A percentile compares a stretch with the other conserved stretches of the same genome.
Conservation (phyloP, 1,140 invertebrate species). For the Ceratoteleas bidentatus region DNA sequence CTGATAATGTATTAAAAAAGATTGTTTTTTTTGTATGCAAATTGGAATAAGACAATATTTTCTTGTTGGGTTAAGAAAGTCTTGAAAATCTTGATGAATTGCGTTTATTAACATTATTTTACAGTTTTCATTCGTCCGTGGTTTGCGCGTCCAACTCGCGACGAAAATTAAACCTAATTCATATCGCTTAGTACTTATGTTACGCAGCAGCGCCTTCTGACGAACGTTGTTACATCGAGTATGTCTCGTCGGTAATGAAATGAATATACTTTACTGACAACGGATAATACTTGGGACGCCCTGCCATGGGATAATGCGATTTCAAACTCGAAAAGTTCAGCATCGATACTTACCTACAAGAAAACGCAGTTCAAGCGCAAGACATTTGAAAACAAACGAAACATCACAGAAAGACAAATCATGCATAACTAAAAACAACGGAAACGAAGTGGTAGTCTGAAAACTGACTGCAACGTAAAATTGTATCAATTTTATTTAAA, state of each 20-base stretch:
- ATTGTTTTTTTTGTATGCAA: too few relatives aligned
- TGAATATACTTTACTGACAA: slow-evolving; percentile 28
- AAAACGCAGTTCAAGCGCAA: neutral
- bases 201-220: slow-evolving; percentile 6
- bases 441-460: slow-evolving; percentile 22
- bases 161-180: slow-evolving; percentile 6
- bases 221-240: neutral
- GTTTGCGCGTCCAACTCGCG: too few relatives aligned
- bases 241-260: slow-evolving; percentile 14
- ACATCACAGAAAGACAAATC: slow-evolving; percentile 7
- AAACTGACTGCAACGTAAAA: slow-evolving; percentile 44
- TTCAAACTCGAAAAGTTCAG: neutral
- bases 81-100: too few relatives aligned
- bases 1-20: too few relatives aligned
- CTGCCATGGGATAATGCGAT: too few relatives aligned
- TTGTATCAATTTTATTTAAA: slow-evolving; percentile 65
- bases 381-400: neutral
- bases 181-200: slow-evolving; percentile 3
- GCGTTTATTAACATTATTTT: too few relatives aligned
- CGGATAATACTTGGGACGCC: slow-evolving; percentile 1
- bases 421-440: slow-evolving; percentile 25
- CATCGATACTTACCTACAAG: neutral
- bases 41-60: too few relatives aligned
- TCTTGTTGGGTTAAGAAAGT: too few relatives aligned
- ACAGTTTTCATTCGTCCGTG: too few relatives aligned